A percentile compares a stretch with the other conserved stretches of the same genome.
These are phyloP conservation scores for Lanius collurio DNA, from an alignment of 2,113 vertebrate genomes.

Conservation along the genomic window DNA sequence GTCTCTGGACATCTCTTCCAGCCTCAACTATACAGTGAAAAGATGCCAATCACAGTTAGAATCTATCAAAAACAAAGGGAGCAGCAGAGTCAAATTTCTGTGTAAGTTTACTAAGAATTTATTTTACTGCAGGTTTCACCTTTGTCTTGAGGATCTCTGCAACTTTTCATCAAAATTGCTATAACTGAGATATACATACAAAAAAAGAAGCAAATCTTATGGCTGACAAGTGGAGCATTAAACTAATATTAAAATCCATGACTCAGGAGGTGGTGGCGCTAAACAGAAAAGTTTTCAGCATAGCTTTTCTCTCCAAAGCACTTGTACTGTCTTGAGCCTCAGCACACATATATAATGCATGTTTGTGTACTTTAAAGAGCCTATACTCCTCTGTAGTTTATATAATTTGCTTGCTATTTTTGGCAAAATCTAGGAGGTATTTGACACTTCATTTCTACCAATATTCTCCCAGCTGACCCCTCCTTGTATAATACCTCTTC, in stretches of 20 bases:
- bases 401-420: background rate
- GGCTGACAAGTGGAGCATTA: background rate
- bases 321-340: background rate
- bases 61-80: conserved; percentile 14
- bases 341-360: background rate
- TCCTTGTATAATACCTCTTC: background rate
- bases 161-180: conserved; percentile 15
- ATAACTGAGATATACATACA: background rate
- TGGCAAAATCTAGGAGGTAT: background rate
- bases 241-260: background rate
- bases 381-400: background rate
- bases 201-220: background rate
- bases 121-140: background rate
- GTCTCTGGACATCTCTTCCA: background rate
- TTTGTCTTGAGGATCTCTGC: background rate
- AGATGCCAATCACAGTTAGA: background rate
- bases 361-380: background rate
- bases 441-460: background rate
- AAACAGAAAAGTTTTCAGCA: conserved; percentile 5
- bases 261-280: background rate
- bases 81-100: background rate
- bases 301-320: background rate
- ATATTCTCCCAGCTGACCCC: background rate
- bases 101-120: conserved; percentile 5
- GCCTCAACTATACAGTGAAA: background rate